Evolutionary conservation across 2,113 vertebrate species (phyloP).

Genomic region (Apus apus): DNA sequence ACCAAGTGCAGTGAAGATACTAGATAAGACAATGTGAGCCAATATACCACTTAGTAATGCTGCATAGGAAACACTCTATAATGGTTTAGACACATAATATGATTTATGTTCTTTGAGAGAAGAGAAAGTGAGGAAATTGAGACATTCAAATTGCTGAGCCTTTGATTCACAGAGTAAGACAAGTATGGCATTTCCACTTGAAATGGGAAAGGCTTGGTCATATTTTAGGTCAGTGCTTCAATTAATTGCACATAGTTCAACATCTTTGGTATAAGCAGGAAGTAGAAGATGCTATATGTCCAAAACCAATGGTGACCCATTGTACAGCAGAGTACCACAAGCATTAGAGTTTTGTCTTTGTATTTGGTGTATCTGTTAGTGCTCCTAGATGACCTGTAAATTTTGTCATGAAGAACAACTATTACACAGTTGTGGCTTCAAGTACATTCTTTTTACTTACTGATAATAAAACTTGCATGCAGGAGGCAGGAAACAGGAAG

Average conservation of each 20-base stretch:
- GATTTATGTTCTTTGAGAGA: neutral
- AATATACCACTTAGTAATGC: neutral
- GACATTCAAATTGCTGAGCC: neutral
- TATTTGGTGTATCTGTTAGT: neutral
- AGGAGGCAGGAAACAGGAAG: neutral
- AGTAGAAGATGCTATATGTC: neutral
- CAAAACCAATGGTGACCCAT: fast-evolving
- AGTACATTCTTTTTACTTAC: neutral
- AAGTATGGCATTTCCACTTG: neutral
- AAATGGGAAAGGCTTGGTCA: neutral
- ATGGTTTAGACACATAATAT: neutral
- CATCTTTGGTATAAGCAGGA: neutral
- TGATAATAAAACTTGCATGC: neutral
- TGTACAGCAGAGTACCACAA: neutral
- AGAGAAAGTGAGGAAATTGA: neutral
- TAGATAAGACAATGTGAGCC: neutral
- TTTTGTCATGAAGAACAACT: neutral
- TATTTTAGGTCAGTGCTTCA: neutral
- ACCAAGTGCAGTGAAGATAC: neutral
- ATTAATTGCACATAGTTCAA: neutral
- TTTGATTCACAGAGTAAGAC: neutral
- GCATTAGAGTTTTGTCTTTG: neutral
- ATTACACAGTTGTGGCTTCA: neutral
- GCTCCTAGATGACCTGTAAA: neutral
- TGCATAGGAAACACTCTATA: neutral